Evolutionary conservation across 2,113 vertebrate genomes (phyloP).

Genomic region (Plotosus lineatus): DNA sequence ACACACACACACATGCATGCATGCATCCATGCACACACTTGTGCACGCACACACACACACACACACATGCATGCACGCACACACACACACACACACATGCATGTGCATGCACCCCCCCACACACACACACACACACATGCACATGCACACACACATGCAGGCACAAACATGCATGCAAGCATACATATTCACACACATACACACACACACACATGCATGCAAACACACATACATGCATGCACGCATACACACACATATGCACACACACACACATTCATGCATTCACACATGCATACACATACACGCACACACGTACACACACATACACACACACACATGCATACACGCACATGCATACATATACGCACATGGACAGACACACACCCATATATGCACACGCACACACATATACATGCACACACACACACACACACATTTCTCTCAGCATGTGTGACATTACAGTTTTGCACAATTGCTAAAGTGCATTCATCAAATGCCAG

Average conservation of each 20-base stretch:
- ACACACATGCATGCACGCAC: background rate
- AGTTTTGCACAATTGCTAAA: constrained; percentile 26
- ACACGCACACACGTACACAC: background rate
- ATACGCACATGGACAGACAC: background rate
- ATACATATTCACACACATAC: background rate
- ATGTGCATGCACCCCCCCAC: background rate
- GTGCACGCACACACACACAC: background rate
- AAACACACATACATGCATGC: background rate
- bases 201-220: background rate
- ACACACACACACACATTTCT: constrained; percentile 4
- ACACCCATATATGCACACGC: constrained; percentile 1
- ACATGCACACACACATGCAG: background rate
- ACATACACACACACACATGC: background rate
- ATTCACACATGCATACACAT: too few species aligned
- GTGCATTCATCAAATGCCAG: constrained; percentile 18
- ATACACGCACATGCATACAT: background rate
- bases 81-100: background rate
- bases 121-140: background rate
- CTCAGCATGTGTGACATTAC: constrained; percentile 21
- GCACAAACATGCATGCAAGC: background rate
- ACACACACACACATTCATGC: too few species aligned
- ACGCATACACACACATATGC: background rate
- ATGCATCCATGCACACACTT: background rate
- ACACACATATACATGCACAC: background rate
- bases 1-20: background rate